A percentile compares a stretch with the other conserved stretches of the same genome.
phyloP scores from a whole-genome alignment of 2,888 invertebrate species.

The Oscheius sp. region DNA sequence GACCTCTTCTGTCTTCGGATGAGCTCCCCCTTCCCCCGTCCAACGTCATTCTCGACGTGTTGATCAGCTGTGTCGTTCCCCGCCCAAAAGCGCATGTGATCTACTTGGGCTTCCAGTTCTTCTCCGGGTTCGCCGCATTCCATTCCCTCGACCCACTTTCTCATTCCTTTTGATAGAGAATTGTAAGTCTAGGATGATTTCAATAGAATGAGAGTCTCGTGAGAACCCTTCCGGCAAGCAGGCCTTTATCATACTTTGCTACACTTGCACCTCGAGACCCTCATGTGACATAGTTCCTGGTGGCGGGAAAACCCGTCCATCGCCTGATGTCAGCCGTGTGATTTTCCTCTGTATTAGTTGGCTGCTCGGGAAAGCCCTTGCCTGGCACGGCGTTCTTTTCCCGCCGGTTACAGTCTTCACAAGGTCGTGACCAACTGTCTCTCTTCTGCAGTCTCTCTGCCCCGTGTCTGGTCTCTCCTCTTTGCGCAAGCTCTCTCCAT shows the following conservation, averaged over 20 bases:
- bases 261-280: background rate
- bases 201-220: no score
- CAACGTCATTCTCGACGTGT: background rate
- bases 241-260: background rate
- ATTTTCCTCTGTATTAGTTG: no score
- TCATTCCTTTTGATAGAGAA: background rate
- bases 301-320: slow-evolving; percentile 1
- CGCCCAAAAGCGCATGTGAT: slow-evolving; percentile 22
- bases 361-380: slow-evolving; percentile 21
- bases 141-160: background rate
- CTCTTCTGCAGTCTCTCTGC: slow-evolving; percentile 1
- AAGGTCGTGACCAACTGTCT: slow-evolving; percentile 22
- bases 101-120: slow-evolving; percentile 30
- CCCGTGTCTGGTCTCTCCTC: slow-evolving; percentile 20
- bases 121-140: slow-evolving; percentile 1
- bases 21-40: slow-evolving; percentile 2
- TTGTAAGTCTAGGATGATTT: no score
- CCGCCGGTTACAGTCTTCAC: slow-evolving; percentile 20
- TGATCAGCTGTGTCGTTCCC: slow-evolving; percentile 20
- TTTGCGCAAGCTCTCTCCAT: slow-evolving; percentile 2
- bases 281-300: slow-evolving; percentile 19
- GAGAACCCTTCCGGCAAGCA: no score
- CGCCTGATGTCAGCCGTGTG: background rate
- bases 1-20: slow-evolving; percentile 6
- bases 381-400: slow-evolving; percentile 32